Evolutionary conservation across 2,113 vertebrate species (phyloP).

Genomic region (Orientallactaga bullata): DNA sequence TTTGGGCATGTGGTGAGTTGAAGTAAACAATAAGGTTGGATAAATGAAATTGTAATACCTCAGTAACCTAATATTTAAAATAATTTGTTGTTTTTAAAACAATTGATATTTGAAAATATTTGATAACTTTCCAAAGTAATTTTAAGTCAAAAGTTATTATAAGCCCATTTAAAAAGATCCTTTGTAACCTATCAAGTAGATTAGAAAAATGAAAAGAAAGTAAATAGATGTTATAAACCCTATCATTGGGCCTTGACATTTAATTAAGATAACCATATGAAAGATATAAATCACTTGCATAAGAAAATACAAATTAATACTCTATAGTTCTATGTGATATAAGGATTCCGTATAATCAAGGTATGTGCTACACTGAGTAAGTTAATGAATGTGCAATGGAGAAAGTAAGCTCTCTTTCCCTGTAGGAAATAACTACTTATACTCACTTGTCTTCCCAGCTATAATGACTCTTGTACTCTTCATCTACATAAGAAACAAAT

Average conservation of each 20-base stretch:
- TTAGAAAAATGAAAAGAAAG: conserved; percentile 15
- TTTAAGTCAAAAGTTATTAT: conserved; percentile 11
- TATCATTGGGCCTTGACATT: background rate
- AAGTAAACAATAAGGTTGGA: background rate
- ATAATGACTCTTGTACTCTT: conserved; percentile 23
- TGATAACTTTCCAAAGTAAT: conserved; percentile 41
- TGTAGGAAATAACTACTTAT: conserved; percentile 38
- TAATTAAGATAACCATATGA: conserved; percentile 43
- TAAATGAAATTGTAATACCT: conserved; percentile 29
- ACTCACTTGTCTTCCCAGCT: background rate
- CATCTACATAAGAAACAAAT: conserved; percentile 14
- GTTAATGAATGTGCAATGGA: conserved; percentile 25
- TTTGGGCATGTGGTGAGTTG: background rate
- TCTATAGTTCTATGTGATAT: background rate
- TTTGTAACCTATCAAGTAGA: conserved; percentile 37
- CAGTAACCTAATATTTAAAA: background rate
- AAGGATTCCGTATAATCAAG: conserved; percentile 44
- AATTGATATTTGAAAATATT: background rate
- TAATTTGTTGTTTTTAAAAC: too few relatives aligned
- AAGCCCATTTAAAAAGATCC: conserved; percentile 42
- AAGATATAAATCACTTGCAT: conserved; percentile 21
- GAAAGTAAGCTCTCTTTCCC: conserved; percentile 43
- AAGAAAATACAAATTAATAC: conserved; percentile 54
- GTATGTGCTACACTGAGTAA: background rate
- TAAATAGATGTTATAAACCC: conserved; percentile 8